A percentile compares a stretch with the other conserved stretches of the same genome.
phyloP scores from a whole-genome alignment of 2,888 invertebrate species.

The Hedya salicella region DNA sequence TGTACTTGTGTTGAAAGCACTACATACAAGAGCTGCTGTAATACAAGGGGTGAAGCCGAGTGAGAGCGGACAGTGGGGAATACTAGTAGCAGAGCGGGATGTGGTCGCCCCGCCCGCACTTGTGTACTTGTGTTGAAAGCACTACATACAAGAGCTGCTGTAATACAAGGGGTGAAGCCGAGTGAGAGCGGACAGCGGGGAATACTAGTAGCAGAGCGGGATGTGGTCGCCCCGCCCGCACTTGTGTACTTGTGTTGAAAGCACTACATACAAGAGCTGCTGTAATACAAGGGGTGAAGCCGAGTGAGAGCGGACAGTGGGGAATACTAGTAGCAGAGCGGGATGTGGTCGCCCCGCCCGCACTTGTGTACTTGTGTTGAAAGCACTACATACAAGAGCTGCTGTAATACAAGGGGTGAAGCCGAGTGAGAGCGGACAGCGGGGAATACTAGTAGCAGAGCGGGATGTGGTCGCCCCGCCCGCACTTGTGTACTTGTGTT shows the following conservation, averaged over 20 bases:
- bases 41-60: conserved; percentile 1
- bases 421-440: conserved; percentile 6
- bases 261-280: conserved; percentile 4
- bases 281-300: conserved; percentile 10
- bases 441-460: neutral
- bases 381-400: conserved; percentile 3
- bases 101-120: conserved; percentile 12
- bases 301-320: conserved; percentile 8
- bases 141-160: conserved; percentile 5
- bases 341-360: conserved; percentile 11
- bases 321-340: too few species aligned
- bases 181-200: conserved; percentile 7
- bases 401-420: conserved; percentile 10
- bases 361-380: too few species aligned
- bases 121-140: too few species aligned
- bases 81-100: neutral
- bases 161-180: conserved; percentile 8
- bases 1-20: too few species aligned
- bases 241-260: too few species aligned
- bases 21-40: conserved; percentile 11
- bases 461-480: conserved; percentile 6
- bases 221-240: conserved; percentile 11
- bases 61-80: conserved; percentile 5
- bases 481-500: too few species aligned
- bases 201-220: too few species aligned